phyloP scores from a whole-genome alignment of 2,113 vertebrate genomes.

The Pachyramphus minor region DNA sequence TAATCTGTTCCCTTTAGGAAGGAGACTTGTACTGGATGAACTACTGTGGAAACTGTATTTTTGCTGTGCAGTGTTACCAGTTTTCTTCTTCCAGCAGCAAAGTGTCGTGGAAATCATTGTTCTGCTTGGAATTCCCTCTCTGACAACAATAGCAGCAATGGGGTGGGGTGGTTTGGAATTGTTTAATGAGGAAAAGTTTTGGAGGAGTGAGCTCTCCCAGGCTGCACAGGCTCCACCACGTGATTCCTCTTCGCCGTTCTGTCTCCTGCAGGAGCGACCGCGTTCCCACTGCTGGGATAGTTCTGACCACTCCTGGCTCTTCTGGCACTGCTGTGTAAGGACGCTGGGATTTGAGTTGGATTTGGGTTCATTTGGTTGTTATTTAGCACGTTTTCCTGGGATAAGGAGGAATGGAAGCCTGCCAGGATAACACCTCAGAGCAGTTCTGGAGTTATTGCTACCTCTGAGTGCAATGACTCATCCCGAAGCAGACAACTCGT shows the following conservation, averaged over 20 bases:
- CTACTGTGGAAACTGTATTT: neutral
- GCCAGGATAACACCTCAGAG: neutral
- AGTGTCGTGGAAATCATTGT: neutral
- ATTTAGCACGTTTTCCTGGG: neutral
- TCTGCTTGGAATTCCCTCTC: constrained; percentile 47
- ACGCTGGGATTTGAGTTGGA: neutral
- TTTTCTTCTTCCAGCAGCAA: neutral
- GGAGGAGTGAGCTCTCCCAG: neutral
- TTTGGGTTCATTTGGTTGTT: neutral
- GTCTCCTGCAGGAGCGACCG: neutral
- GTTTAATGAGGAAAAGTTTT: neutral
- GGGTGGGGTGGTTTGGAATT: constrained; percentile 33
- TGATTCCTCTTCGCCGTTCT: rapidly evolving
- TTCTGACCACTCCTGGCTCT: neutral
- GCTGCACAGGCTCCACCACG: neutral
- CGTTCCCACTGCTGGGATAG: rapidly evolving
- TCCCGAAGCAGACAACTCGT: neutral
- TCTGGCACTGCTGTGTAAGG: neutral
- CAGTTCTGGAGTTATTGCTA: neutral
- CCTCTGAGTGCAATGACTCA: neutral
- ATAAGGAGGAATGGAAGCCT: neutral
- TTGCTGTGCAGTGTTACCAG: neutral
- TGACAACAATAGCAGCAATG: constrained; percentile 16
- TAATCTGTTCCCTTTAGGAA: neutral
- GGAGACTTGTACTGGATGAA: neutral